phyloP scores from a whole-genome alignment of 2,888 invertebrate genomes.

The Drosophila multiciliata region DNA sequence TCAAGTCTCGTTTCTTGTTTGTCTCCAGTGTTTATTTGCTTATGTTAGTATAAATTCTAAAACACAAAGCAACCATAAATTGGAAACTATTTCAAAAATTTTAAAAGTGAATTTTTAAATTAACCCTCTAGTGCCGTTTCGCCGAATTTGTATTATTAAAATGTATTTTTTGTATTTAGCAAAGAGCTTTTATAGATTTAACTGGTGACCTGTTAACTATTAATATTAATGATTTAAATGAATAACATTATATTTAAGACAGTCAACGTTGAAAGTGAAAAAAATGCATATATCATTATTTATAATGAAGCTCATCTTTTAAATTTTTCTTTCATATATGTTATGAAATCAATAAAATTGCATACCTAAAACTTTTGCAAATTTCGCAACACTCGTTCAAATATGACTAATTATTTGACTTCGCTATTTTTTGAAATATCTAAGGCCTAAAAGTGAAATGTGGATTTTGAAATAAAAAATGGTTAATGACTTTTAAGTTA shows the following conservation, averaged over 20 bases:
- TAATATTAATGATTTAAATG: not conserved
- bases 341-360: not conserved
- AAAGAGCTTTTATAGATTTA: not conserved
- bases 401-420: not conserved
- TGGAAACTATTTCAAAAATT: not conserved
- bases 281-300: not conserved
- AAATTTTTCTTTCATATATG: not conserved
- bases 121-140: not conserved
- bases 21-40: constrained; percentile 6
- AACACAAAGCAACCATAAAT: not conserved
- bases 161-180: not conserved
- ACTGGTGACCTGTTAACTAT: not conserved
- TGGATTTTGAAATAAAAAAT: not conserved
- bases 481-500: not conserved
- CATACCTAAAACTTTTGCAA: not conserved
- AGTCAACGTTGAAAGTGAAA: not conserved
- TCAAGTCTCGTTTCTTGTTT: constrained; percentile 16
- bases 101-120: not conserved
- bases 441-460: not conserved
- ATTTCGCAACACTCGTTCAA: not conserved
- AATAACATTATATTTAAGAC: not conserved
- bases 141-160: not conserved
- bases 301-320: not conserved
- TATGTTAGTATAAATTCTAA: not conserved
- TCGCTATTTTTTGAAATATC: not conserved